Base-by-base conservation (phyloP, 2,113 vertebrate species). In the Epinephelus moara region DNA sequence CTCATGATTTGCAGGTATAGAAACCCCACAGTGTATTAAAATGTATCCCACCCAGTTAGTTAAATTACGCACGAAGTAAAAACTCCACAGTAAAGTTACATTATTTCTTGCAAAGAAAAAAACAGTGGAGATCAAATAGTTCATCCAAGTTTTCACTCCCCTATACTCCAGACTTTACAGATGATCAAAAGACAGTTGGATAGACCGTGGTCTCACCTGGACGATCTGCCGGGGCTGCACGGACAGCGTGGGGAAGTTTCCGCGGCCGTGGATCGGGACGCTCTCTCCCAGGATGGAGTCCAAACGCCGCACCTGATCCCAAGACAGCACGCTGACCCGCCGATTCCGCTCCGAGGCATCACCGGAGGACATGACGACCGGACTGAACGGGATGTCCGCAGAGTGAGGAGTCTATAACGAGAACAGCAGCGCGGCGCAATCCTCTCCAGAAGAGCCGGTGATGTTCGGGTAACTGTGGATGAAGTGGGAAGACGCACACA, bases 161-260 rank as follows among this genome's bases (percentile, higher is more conserved):
- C 50, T 59, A 3, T 49, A 21, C 49, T 25, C 30, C 47, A 52
- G 18, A n/a, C 19, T 47, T 30, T 14, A 37, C 33, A 37, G 33
- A 1, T 37, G 5, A 37, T 9, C 13, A 0, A 56, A 6, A n/a
- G n/a, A 52, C 12, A 11, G 17, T 0, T 6, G 15, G 14, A 40
- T 14, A 0, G 61, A 68, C 27, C 3, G 45, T 2, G 59, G 18
- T 74, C 94, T 96, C 93, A 97, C 97, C 97, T 98, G 96, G 10
- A 98, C 96, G 85, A 98, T 96, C 85, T 97, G 96, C 59, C 96
- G 94, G 2, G 97, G 97, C 86, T 96, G 95, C 84, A 98, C 96
- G 15, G 97, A 96, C 70, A 99, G 96, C 53, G 98, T 99, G 60
- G 98, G 97, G 95, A 98, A 99, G 94, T 98, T 98, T 0, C 97